Percentiles rank a stretch among this genome's conserved stretches.
Evolutionary conservation across 2,888 invertebrate genomes (phyloP).

Genomic region (Polydrusus pterygomalis): DNA sequence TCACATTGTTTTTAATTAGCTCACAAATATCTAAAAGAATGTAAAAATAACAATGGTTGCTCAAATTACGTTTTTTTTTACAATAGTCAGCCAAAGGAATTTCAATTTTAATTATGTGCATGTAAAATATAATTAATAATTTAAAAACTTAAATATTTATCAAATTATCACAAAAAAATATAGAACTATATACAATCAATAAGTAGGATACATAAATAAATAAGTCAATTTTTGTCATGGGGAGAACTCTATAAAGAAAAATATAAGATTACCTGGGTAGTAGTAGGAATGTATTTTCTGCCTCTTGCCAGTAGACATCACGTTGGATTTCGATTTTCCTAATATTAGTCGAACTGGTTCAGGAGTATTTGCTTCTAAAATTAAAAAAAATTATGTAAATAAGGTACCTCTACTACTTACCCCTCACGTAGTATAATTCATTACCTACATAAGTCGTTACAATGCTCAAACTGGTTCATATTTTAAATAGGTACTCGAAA

Average conservation of each 20-base stretch:
- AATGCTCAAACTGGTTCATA: too few relatives aligned
- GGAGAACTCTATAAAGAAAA: not conserved
- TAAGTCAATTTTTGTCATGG: too few relatives aligned
- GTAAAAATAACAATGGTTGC: too few relatives aligned
- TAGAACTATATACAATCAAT: too few relatives aligned
- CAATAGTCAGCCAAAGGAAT: not conserved
- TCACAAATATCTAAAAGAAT: constrained; percentile 5
- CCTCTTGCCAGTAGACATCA: not conserved
- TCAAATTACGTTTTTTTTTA: not conserved
- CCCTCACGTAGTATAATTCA: not conserved
- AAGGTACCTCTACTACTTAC: not conserved
- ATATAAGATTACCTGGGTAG: constrained; percentile 3
- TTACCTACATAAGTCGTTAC: too few relatives aligned
- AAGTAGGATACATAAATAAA: too few relatives aligned
- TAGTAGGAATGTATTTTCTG: not conserved
- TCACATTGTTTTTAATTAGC: constrained; percentile 3
- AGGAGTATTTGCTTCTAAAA: constrained; percentile 9
- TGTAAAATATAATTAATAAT: too few relatives aligned
- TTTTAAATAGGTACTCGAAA: too few relatives aligned
- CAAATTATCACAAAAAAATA: too few relatives aligned
- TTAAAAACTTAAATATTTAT: too few relatives aligned
- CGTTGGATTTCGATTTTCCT: not conserved
- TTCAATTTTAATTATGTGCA: too few relatives aligned
- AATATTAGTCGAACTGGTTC: constrained; percentile 13
- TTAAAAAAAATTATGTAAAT: not conserved